These are phyloP conservation scores for Ammodytes dubius DNA, from an alignment of 2,113 vertebrate genomes.

Conservation along the genomic window DNA sequence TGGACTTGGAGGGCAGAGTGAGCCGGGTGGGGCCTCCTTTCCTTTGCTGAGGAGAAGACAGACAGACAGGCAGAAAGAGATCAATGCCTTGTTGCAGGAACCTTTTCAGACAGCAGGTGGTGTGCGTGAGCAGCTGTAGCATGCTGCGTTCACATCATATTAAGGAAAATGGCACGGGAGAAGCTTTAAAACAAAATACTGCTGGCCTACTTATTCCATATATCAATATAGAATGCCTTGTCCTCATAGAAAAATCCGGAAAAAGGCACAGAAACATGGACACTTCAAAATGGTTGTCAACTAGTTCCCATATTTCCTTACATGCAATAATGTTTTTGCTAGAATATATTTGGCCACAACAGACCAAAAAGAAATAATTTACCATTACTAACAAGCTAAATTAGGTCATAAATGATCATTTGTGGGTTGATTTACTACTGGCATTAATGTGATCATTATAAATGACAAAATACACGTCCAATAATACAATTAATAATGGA, in stretches of 20 bases:
- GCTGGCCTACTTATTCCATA: not conserved
- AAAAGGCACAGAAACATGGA: not conserved
- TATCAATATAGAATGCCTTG: too few species aligned
- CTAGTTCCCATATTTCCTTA: not conserved
- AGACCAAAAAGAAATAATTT: not conserved
- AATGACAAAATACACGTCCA: not conserved
- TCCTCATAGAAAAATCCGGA: not conserved
- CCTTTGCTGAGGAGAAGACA: constrained; percentile 89
- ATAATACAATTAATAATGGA: not conserved
- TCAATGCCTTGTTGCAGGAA: constrained; percentile 44
- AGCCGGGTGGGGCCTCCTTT: constrained; percentile 98
- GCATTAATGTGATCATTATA: not conserved
- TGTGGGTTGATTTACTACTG: not conserved
- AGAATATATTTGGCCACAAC: not conserved
- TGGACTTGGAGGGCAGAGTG: constrained; percentile 98
- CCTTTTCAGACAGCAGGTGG: constrained; percentile 69
- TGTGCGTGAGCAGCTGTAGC: constrained; percentile 47
- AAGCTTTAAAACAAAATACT: not conserved
- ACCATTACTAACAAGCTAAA: not conserved
- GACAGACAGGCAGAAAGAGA: constrained; percentile 46
- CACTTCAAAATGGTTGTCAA: not conserved
- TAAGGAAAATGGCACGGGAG: not conserved
- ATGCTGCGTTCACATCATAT: not conserved
- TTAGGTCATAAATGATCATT: not conserved
- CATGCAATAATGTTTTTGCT: not conserved